A percentile compares a stretch with the other conserved stretches of the same genome.
phyloP scores from a whole-genome alignment of 2,797 vertebrate species.

The Smutsia gigantea region DNA sequence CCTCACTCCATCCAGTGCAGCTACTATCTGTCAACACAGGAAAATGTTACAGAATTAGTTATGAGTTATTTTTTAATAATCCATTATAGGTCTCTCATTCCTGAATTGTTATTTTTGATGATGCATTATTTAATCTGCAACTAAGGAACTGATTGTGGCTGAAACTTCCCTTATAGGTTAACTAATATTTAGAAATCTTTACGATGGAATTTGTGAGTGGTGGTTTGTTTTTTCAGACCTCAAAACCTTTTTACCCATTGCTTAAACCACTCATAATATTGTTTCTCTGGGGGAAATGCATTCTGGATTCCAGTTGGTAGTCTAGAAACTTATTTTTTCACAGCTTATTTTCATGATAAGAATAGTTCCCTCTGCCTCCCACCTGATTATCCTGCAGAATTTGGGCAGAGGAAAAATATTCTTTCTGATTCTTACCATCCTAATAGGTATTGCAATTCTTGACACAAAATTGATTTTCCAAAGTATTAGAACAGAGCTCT shows the following conservation, averaged over 20 bases:
- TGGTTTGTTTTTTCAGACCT: neutral
- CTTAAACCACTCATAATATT: neutral
- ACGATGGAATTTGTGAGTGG: neutral
- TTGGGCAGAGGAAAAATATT: neutral
- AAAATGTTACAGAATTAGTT: too few relatives aligned
- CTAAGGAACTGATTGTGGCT: neutral
- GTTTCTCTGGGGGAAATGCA: neutral
- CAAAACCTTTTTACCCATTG: neutral
- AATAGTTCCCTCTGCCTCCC: neutral
- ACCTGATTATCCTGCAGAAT: neutral
- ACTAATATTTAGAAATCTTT: neutral
- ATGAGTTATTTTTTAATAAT: neutral
- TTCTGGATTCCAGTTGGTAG: neutral
- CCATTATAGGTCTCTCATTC: neutral
- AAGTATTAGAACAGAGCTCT: neutral
- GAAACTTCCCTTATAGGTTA: conserved; percentile 18
- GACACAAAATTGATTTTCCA: neutral
- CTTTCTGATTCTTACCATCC: neutral
- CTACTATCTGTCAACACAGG: too few relatives aligned
- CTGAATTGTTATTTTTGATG: conserved; percentile 21
- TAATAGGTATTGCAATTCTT: neutral
- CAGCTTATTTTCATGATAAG: neutral
- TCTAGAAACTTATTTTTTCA: neutral
- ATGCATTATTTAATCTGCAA: conserved; percentile 1
- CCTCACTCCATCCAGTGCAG: too few relatives aligned